These are phyloP conservation scores for Vesta saturnalis DNA, from an alignment of 2,888 invertebrate genomes.

Conservation along the genomic window DNA sequence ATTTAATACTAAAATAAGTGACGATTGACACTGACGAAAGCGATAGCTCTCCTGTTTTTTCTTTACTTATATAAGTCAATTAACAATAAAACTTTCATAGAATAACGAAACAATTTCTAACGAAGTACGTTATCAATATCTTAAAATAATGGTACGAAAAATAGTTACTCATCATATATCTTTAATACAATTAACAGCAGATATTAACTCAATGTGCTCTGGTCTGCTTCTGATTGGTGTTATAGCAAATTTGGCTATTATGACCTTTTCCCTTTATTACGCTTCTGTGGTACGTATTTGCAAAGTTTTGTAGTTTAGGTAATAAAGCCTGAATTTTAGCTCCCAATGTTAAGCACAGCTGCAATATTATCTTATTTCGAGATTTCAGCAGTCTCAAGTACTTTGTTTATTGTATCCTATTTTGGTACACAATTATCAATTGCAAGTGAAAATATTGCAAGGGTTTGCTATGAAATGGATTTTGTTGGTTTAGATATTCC, in stretches of 20 bases:
- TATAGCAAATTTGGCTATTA: background rate
- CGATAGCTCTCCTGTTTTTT: too few relatives aligned
- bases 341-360: conserved; percentile 3
- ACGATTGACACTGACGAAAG: too few relatives aligned
- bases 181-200: background rate
- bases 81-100: background rate
- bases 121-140: background rate
- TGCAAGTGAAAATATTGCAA: conserved; percentile 5
- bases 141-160: background rate
- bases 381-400: background rate
- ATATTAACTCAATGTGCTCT: background rate
- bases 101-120: background rate
- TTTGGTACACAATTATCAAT: conserved; percentile 8
- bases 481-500: conserved; percentile 14
- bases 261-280: conserved; percentile 8
- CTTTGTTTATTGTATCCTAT: conserved; percentile 9
- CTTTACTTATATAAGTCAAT: background rate
- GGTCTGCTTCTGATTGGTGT: background rate
- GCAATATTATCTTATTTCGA: conserved; percentile 6
- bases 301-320: background rate
- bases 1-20: too few relatives aligned
- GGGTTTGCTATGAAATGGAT: conserved; percentile 2
- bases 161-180: background rate
- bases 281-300: conserved; percentile 10
- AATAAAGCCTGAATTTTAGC: background rate